Evolutionary conservation across 1,140 invertebrate genomes (phyloP).

Genomic region (Calosoma granatense): DNA sequence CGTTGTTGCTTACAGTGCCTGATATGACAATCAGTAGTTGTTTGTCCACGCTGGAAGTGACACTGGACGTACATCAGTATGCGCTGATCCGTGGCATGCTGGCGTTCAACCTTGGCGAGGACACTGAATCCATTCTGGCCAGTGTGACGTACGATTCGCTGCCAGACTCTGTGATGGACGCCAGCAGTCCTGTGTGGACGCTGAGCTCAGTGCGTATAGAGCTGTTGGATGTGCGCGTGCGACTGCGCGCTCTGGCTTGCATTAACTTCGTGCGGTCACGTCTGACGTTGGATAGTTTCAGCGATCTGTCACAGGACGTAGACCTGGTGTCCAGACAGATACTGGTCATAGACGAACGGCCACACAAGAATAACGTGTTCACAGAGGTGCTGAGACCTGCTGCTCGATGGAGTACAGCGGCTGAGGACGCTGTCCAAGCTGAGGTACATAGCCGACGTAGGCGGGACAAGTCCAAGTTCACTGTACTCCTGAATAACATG

Average conservation of each 20-base stretch:
- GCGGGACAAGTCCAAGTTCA: constrained; percentile 66
- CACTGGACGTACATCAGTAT: constrained; percentile 79
- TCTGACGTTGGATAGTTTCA: constrained; percentile 72
- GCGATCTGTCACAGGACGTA: constrained; percentile 82
- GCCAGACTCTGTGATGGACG: constrained; percentile 17
- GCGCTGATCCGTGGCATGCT: constrained; percentile 80
- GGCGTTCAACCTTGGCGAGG: constrained; percentile 86
- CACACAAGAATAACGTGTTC: constrained; percentile 37
- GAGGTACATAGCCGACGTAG: constrained; percentile 73
- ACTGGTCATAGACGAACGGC: constrained; percentile 72
- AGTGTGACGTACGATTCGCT: constrained; percentile 19
- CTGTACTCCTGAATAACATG: constrained; percentile 92
- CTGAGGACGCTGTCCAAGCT: constrained; percentile 59
- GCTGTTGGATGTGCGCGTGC: constrained; percentile 77
- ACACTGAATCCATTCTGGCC: constrained; percentile 55
- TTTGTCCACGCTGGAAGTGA: constrained; percentile 73
- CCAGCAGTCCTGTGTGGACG: constrained; percentile 49
- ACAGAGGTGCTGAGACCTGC: constrained; percentile 32
- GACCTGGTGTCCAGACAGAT: constrained; percentile 91
- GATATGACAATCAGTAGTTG: constrained; percentile 79
- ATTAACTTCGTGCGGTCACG: constrained; percentile 88
- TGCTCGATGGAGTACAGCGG: constrained; percentile 43
- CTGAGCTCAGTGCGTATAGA: constrained; percentile 71
- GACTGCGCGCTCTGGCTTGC: constrained; percentile 66
- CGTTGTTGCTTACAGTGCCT: constrained; percentile 46